A percentile compares a stretch with the other conserved stretches of the same genome.
These are phyloP conservation scores for Hydroisotoma schaefferi DNA, from an alignment of 2,888 invertebrate species.

Conservation along the genomic window DNA sequence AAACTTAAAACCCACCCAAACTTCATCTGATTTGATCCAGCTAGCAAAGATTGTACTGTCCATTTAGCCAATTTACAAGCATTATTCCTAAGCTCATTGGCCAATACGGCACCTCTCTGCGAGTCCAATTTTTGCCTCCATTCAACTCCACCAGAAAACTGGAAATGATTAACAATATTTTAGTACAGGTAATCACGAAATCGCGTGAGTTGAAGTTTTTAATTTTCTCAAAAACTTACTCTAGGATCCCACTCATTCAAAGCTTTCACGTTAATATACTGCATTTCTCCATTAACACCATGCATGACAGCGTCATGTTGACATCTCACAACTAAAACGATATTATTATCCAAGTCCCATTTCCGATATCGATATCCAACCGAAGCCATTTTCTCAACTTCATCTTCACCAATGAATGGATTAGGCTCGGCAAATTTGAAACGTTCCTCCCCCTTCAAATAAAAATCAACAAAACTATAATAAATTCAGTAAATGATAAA, in stretches of 20 bases:
- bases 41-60: conserved; percentile 91
- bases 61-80: conserved; percentile 99
- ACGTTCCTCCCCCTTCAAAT: conserved; percentile 67
- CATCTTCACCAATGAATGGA: conserved; percentile 89
- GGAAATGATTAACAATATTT: too few species aligned
- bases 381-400: conserved; percentile 88
- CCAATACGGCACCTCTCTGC: conserved; percentile 95
- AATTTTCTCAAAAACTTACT: conserved; percentile 50
- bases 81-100: conserved; percentile 97
- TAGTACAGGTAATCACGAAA: not conserved
- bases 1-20: conserved; percentile 64
- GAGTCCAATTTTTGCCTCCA: conserved; percentile 98
- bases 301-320: conserved; percentile 94
- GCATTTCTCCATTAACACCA: conserved; percentile 80
- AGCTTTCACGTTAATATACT: conserved; percentile 93
- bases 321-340: conserved; percentile 86
- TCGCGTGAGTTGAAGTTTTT: not conserved
- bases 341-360: conserved; percentile 91
- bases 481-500: not conserved
- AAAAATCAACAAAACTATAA: not conserved
- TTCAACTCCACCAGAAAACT: conserved; percentile 89
- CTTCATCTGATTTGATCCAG: conserved; percentile 96
- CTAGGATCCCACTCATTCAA: conserved; percentile 99
- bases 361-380: conserved; percentile 96
- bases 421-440: conserved; percentile 86